phyloP scores from a whole-genome alignment of 2,888 invertebrate genomes.

The Fabriciana adippe region DNA sequence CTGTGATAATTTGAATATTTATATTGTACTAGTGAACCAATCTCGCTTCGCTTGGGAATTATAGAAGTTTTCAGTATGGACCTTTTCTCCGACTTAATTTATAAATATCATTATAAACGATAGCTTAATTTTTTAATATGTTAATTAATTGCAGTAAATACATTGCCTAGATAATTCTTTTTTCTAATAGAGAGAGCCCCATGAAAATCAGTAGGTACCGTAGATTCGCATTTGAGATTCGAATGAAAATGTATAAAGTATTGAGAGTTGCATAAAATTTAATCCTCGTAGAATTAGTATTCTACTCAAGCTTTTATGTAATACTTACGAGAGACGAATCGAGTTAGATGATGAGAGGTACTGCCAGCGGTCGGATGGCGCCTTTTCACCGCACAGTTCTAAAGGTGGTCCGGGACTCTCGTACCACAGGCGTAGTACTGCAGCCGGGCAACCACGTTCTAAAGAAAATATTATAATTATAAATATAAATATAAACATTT shows the following conservation, averaged over 20 bases:
- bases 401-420: conserved; percentile 90
- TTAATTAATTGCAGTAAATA: too few species aligned
- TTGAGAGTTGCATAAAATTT: background rate
- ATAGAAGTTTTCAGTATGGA: too few species aligned
- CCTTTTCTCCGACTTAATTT: too few species aligned
- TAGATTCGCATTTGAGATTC: too few species aligned
- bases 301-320: background rate
- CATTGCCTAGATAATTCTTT: too few species aligned
- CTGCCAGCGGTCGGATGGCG: conserved; percentile 88
- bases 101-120: background rate
- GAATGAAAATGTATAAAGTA: too few species aligned
- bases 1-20: too few species aligned
- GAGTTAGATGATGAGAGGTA: conserved; percentile 93
- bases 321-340: conserved; percentile 91
- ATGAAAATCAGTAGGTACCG: too few species aligned
- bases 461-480: conserved; percentile 27
- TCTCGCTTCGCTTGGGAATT: too few species aligned
- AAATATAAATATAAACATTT: background rate
- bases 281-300: background rate
- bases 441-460: conserved; percentile 96
- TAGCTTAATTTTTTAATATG: background rate
- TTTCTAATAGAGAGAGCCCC: too few species aligned
- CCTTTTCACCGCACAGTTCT: conserved; percentile 94
- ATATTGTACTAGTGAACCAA: too few species aligned
- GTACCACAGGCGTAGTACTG: conserved; percentile 94